Evolutionary conservation across 2,888 invertebrate genomes (phyloP).

Genomic region (Drosophila melanosoma): DNA sequence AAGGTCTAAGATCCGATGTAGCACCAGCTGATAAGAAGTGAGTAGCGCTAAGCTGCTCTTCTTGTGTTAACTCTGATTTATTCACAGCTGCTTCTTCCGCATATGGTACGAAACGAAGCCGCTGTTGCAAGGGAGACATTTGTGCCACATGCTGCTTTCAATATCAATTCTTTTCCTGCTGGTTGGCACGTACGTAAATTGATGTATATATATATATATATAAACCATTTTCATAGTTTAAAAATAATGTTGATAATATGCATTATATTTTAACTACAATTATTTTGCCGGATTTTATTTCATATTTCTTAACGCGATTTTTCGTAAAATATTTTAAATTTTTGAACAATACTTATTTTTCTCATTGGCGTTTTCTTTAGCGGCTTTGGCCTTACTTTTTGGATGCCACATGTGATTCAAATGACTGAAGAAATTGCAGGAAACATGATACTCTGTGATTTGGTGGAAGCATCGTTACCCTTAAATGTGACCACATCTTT

Average conservation of each 20-base stretch:
- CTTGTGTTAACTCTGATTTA: background rate
- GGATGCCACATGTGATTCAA: slow-evolving; percentile 34
- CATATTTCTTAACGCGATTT: background rate
- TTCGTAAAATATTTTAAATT: background rate
- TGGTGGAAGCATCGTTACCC: background rate
- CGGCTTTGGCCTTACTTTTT: slow-evolving; percentile 30
- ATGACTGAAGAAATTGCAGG: background rate
- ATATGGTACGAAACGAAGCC: slow-evolving; percentile 43
- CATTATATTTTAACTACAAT: background rate
- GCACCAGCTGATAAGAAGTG: background rate
- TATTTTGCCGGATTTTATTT: background rate
- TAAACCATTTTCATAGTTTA: background rate
- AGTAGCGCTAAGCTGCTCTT: background rate
- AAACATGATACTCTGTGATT: slow-evolving; percentile 22
- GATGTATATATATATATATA: background rate
- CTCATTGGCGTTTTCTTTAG: slow-evolving; percentile 1
- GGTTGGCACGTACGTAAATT: slow-evolving; percentile 30
- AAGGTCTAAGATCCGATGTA: background rate
- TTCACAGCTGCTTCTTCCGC: slow-evolving; percentile 5
- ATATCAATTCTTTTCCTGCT: slow-evolving; percentile 4
- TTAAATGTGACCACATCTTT: background rate
- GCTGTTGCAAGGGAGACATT: slow-evolving; percentile 5
- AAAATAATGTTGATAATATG: background rate
- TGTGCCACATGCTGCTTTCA: slow-evolving; percentile 13
- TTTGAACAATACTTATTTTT: background rate